A percentile compares a stretch with the other conserved stretches of the same genome.
phyloP scores from a whole-genome alignment of 1,140 invertebrate species.

The Anastrepha ludens region DNA sequence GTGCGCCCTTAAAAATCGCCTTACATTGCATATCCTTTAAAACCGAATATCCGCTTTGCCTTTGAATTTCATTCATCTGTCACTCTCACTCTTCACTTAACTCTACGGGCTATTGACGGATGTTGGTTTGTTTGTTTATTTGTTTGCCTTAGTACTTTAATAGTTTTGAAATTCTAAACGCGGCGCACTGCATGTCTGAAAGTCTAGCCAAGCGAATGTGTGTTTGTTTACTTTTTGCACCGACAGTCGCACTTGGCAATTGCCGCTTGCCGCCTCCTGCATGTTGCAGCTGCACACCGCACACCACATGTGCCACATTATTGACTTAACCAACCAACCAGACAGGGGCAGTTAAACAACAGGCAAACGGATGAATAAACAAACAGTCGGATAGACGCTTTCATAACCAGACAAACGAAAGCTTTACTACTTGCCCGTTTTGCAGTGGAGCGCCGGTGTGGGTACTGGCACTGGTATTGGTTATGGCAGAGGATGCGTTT shows the following conservation, averaged over 20 bases:
- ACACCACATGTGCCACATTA: conserved; percentile 35
- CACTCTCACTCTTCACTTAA: neutral
- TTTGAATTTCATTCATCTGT: conserved; percentile 15
- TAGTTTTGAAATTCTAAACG: conserved; percentile 47
- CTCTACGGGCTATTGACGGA: neutral
- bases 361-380: conserved; percentile 16
- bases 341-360: conserved; percentile 3
- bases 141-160: conserved; percentile 46
- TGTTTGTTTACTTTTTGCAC: conserved; percentile 46
- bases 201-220: conserved; percentile 10
- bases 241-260: conserved; percentile 24
- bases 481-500: neutral
- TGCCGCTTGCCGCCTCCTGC: conserved; percentile 15
- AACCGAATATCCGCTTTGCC: conserved; percentile 40
- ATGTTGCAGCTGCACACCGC: neutral
- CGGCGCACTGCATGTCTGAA: conserved; percentile 32
- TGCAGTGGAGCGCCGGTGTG: neutral
- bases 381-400: conserved; percentile 16
- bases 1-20: neutral
- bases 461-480: neutral
- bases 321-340: conserved; percentile 52
- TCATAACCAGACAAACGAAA: neutral
- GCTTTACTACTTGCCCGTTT: neutral
- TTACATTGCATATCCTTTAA: conserved; percentile 44
- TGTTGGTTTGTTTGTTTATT: conserved; percentile 29